A percentile compares a stretch with the other conserved stretches of the same genome.
phyloP scores from a whole-genome alignment of 2,113 vertebrate genomes.

The Dipodomys ordii region DNA sequence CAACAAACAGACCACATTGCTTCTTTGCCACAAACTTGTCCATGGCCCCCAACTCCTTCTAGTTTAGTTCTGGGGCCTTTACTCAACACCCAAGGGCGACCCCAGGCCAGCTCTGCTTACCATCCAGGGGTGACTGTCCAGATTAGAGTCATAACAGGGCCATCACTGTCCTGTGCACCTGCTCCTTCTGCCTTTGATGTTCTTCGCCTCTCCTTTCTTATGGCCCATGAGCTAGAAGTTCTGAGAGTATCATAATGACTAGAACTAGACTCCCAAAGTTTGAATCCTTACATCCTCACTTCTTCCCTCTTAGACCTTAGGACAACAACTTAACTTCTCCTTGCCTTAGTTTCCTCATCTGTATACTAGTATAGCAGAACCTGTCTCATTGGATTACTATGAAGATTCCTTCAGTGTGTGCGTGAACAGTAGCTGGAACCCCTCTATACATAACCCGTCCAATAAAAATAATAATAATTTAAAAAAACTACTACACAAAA shows the following conservation, averaged over 20 bases:
- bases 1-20: neutral
- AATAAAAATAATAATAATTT: too few relatives aligned
- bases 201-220: neutral
- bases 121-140: too few relatives aligned
- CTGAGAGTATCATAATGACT: neutral
- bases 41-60: neutral
- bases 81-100: neutral
- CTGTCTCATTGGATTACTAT: neutral
- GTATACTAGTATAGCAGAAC: neutral
- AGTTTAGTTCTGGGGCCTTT: neutral
- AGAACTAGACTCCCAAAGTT: neutral
- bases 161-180: too few relatives aligned
- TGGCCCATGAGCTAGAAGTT: neutral
- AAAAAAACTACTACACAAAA: neutral
- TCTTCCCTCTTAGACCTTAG: neutral
- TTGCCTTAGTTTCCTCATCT: constrained; percentile 1
- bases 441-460: too few relatives aligned
- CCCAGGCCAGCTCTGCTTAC: neutral
- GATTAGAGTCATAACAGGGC: neutral
- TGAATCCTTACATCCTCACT: neutral
- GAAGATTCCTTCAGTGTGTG: too few relatives aligned
- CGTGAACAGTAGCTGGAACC: neutral
- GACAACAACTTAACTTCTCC: neutral
- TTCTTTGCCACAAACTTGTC: neutral
- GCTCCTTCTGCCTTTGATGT: neutral